Evolutionary conservation across 2,888 invertebrate genomes (phyloP).

Genomic region (Dasysyrphus albostriatus): DNA sequence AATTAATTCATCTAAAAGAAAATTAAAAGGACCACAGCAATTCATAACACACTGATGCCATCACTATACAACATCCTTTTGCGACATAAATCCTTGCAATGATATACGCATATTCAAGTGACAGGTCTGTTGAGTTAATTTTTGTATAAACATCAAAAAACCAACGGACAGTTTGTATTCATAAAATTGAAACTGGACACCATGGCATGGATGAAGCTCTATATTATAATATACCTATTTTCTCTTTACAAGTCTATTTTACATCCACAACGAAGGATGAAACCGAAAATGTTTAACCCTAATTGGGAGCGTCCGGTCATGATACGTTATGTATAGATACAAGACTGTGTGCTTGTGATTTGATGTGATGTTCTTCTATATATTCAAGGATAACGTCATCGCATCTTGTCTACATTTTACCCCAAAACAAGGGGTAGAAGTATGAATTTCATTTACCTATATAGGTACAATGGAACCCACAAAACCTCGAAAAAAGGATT

Average conservation of each 20-base stretch:
- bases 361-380: background rate
- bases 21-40: conserved; percentile 63
- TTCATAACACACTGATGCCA: conserved; percentile 72
- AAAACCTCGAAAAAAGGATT: conserved; percentile 59
- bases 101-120: conserved; percentile 80
- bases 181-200: conserved; percentile 74
- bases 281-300: conserved; percentile 73
- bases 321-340: conserved; percentile 27
- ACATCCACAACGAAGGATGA: conserved; percentile 46
- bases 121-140: conserved; percentile 81
- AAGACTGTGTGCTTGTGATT: background rate
- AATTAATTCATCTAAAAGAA: conserved; percentile 66
- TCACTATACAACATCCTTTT: conserved; percentile 78
- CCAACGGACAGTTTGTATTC: conserved; percentile 64
- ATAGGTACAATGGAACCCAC: conserved; percentile 54
- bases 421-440: conserved; percentile 47
- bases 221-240: background rate
- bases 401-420: conserved; percentile 37
- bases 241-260: background rate
- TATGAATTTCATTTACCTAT: conserved; percentile 66
- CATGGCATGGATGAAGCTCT: conserved; percentile 51
- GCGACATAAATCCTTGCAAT: conserved; percentile 67
- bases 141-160: conserved; percentile 72
- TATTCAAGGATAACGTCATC: conserved; percentile 39
- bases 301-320: conserved; percentile 76